Base-by-base conservation (phyloP, 2,888 invertebrate species). In the Andrena chrysosceles region DNA sequence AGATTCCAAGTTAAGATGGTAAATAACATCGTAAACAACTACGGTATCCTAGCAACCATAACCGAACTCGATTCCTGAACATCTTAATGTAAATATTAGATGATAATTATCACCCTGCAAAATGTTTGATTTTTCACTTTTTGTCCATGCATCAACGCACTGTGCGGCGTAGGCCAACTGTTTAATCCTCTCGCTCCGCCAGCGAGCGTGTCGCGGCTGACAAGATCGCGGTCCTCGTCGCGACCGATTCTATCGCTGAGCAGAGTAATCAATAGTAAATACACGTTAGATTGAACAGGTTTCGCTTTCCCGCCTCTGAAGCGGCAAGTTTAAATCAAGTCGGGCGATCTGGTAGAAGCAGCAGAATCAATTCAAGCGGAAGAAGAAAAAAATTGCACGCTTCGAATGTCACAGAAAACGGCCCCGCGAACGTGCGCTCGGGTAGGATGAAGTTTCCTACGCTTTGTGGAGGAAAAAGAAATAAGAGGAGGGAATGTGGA, bases 151-250 rank as follows among this genome's bases (percentile, higher is more conserved):
- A n/a, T n/a, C n/a, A n/a, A n/a, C n/a, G n/a, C n/a, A n/a, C n/a
- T n/a, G n/a, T n/a, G n/a, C n/a, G n/a, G n/a, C 69, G 56, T 48
- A 56, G 59, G 67, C 71, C 67, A 56, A 49, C 54, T 23, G 78
- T 67, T 78, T 78, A 67, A 78, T 78, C 78, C 63, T 33, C 63
- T 54, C 63, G 56, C 70, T n/a, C 8, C 52, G 62, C 31, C 64
- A 71, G 79, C 76, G 73, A 64, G 52, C 52, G 69, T 60, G 62
- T 33, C 42, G 49, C 23, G 42, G 68, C 29, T 31, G 64, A 48
- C 42, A 52, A 62, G 60, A 62, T 31, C 62, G 20, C 26, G 72
- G 64, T 3, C 8, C 8, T 1, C 42, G 42, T 5, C 42, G 42
- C 16, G 3, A 16, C 13, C 42, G 42, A 42, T 16, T 42, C 42